Base-by-base conservation (phyloP, 1,140 invertebrate genomes). In the Euwallacea similis region DNA sequence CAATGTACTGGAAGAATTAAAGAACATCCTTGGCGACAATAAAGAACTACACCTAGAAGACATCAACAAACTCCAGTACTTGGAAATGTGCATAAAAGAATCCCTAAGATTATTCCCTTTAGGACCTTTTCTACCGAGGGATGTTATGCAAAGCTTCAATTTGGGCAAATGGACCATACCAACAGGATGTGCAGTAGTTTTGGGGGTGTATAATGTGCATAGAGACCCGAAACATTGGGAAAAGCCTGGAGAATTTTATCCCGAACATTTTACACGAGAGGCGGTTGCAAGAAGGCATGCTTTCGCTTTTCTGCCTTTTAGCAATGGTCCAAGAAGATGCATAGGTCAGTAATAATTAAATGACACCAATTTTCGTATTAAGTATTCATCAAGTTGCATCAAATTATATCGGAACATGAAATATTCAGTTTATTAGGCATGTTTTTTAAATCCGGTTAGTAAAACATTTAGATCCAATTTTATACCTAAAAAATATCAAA, bases 281-380 rank as follows among this genome's bases (percentile, higher is more conserved):
- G 87, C 88, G 76, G 81, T 82, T 41, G 79, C 80, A 43, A 83
- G 86, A 44, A 82, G 88, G 65, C 85, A 90, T 78, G 87, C 88
- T 0, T 91, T 85, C 75, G 84, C 88, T 0, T 93, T 89, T 75
- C 86, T 92, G 33, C 90, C 91, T 7, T 93, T 93, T 78, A 91
- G 89, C 75, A 91, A 88, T 50, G 91, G 91, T 6, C 87, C 88
- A 2, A 84, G 91, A 71, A 92, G 92, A 77, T 93, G 90, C 77
- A 89, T 91, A 50, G 75, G 74, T 71, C 66, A 41, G 42, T 50
- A 50, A 33, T 33, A 33, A 33, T 33, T 33, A 33, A 33, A 33
- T 33, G 1, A 33, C 1, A 33, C 21, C 21, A 33, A 33, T 33
- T 2, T 33, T 33, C 21, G 21, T 33, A 33, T 33, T 2, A 33